Evolutionary conservation across 2,113 vertebrate genomes (phyloP), one percentile per base, ranked within the genome.

Genomic region (Scatophagus argus): DNA sequence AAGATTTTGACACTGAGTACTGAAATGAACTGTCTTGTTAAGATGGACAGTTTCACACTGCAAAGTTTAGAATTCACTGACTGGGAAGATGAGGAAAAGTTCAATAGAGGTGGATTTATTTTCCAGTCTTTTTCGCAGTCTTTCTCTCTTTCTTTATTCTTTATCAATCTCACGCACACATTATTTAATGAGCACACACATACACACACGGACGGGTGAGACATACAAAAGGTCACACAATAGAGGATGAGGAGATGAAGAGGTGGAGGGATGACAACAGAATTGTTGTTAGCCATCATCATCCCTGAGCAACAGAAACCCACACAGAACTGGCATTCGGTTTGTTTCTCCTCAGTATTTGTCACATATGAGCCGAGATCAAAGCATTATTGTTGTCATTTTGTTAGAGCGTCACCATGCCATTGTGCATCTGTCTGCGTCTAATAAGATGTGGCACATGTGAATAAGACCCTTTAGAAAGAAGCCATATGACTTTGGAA

Each of bases 251-350:
- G 63, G 74, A 71, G 68, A 88, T 87, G 86, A 87, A 61, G 79
- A 88, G 81, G 71, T 29, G 62, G 62, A 66, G 17, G 83, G 77
- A 88, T 88, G 87, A 91, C 43, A 72, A 83, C 32, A 49, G 82
- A 54, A 52, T 29, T 70, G 80, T 60, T 75, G 47, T 74, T 6
- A 64, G 70, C 62, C 64, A 55, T 84, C 74, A 1, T 83, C 86
- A 87, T 90, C 62, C 67, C 80, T 0, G 31, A 82, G 78, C 83
- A 83, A 79, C 81, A 80, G 52, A 75, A 59, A 77, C 79, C 81
- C 88, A 83, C 81, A 62, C 60, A 86, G 90, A 87, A 88, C 85
- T 74, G 88, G 85, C 90, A 87, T 90, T 84, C 56, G 5, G 46
- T 70, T 72, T 55, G 34, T 47, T 65, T 76, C 38, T 51, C 55